A percentile compares a stretch with the other conserved stretches of the same genome.
Evolutionary conservation across 2,888 invertebrate genomes (phyloP).

Genomic region (Pterostichus madidus): DNA sequence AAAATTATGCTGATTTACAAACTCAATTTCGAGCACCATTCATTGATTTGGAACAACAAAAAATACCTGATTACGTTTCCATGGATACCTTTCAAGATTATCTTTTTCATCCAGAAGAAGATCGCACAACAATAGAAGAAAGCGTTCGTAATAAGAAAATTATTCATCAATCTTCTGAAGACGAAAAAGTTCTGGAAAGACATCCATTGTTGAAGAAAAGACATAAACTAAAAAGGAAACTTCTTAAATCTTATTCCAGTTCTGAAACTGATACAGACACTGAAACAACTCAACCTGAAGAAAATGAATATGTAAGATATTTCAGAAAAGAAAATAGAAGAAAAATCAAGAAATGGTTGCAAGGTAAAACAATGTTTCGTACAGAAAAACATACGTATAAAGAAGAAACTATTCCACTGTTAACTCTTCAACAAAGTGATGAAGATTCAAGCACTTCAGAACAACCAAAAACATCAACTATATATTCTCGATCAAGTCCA

Average conservation of each 20-base stretch:
- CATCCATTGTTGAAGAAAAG: conserved; percentile 11
- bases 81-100: conserved; percentile 72
- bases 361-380: conserved; percentile 2
- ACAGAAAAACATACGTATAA: background rate
- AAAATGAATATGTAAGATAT: conserved; percentile 15
- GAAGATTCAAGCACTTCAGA: conserved; percentile 14
- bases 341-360: conserved; percentile 42
- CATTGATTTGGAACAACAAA: conserved; percentile 74
- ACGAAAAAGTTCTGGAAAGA: conserved; percentile 32
- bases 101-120: conserved; percentile 13
- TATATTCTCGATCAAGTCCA: background rate
- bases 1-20: conserved; percentile 61
- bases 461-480: background rate
- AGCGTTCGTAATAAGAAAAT: background rate
- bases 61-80: conserved; percentile 73
- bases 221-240: conserved; percentile 9
- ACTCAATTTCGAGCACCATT: conserved; percentile 67
- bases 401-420: conserved; percentile 28
- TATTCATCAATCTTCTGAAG: conserved; percentile 27
- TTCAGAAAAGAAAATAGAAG: conserved; percentile 15
- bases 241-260: background rate
- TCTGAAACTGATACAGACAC: conserved; percentile 7
- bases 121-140: conserved; percentile 9
- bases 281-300: background rate
- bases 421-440: conserved; percentile 9